A percentile compares a stretch with the other conserved stretches of the same genome.
Evolutionary conservation across 1,140 invertebrate genomes (phyloP).

Genomic region (Drosophila azteca): DNA sequence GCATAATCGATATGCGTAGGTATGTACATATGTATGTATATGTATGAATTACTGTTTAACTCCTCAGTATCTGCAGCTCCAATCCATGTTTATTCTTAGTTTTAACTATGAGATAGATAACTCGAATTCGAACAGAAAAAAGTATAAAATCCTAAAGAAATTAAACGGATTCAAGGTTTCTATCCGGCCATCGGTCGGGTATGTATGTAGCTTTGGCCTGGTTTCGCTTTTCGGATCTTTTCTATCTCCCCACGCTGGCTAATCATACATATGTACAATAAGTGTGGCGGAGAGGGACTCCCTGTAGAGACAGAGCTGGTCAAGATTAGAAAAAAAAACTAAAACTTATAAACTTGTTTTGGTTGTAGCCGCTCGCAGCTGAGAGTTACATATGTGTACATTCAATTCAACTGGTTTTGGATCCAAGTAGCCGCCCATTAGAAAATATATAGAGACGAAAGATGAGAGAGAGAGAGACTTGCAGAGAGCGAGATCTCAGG

Average conservation of each 20-base stretch:
- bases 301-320: conserved; percentile 2
- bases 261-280: conserved; percentile 4
- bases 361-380: conserved; percentile 34
- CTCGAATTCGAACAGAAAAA: too few relatives aligned
- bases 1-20: too few relatives aligned
- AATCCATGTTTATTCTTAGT: too few relatives aligned
- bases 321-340: conserved; percentile 11
- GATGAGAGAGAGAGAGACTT: not conserved
- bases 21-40: too few relatives aligned
- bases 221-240: not conserved
- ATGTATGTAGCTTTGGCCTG: too few relatives aligned
- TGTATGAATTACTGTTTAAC: too few relatives aligned
- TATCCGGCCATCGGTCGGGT: too few relatives aligned
- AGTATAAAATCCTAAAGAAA: too few relatives aligned
- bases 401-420: conserved; percentile 57
- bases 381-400: conserved; percentile 11
- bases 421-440: conserved; percentile 24
- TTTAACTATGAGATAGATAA: too few relatives aligned
- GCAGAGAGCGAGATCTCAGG: conserved; percentile 22
- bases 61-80: too few relatives aligned
- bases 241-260: not conserved
- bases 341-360: conserved; percentile 58
- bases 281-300: conserved; percentile 15
- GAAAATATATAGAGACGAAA: not conserved
- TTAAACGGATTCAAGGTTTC: too few relatives aligned